These are phyloP conservation scores for Alcedo atthis DNA, from an alignment of 2,797 vertebrate genomes.

Conservation along the genomic window DNA sequence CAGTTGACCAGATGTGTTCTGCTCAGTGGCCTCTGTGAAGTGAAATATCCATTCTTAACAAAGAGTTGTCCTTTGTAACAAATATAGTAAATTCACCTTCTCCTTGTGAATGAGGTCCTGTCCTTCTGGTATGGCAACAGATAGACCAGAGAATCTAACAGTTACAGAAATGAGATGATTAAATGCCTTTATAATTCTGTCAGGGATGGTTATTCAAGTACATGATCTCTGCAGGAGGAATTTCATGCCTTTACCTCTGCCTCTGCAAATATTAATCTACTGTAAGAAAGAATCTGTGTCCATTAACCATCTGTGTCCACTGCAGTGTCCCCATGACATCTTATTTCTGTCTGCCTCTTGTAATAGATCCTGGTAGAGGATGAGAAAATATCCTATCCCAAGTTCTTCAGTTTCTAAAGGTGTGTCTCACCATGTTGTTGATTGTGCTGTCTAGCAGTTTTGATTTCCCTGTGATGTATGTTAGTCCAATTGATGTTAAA, in stretches of 20 bases:
- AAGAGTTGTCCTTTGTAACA: not conserved
- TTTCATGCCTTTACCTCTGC: not conserved
- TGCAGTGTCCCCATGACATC: not conserved
- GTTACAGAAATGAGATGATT: not conserved
- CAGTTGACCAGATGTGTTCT: not conserved
- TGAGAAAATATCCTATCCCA: not conserved
- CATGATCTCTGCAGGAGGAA: not conserved
- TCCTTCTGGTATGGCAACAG: not conserved
- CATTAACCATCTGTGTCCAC: not conserved
- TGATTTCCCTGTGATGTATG: constrained; percentile 43
- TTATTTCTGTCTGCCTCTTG: not conserved
- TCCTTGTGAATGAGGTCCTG: not conserved
- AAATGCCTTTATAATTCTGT: not conserved
- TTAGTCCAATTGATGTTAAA: constrained; percentile 52
- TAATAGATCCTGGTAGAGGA: not conserved
- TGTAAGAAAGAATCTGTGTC: not conserved
- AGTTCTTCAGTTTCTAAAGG: not conserved
- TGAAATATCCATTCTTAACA: not conserved
- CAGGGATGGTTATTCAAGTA: not conserved
- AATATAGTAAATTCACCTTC: not conserved
- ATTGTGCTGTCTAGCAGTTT: constrained; percentile 49
- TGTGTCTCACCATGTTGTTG: constrained; percentile 17
- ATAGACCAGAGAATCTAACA: not conserved
- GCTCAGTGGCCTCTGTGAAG: not conserved
- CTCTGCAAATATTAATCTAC: not conserved